A percentile compares a stretch with the other conserved stretches of the same genome.
Conservation (phyloP, 2,113 vertebrate genomes). For the Melanerpes formicivorus region DNA sequence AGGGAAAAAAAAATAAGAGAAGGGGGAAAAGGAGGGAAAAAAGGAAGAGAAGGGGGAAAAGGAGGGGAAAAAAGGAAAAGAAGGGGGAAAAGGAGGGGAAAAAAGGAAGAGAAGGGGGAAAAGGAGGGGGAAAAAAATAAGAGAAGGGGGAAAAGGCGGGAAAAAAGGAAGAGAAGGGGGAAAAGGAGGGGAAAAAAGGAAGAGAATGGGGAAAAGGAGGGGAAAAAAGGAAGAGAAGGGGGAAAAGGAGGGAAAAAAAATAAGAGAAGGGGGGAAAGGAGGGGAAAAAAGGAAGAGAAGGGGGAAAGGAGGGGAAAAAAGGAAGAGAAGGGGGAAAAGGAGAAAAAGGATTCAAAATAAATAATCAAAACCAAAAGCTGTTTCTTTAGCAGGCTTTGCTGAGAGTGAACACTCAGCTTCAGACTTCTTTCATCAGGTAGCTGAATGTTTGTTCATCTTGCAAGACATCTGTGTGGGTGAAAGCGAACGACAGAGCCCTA, state of each 20-base stretch:
- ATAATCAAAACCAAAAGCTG: not conserved
- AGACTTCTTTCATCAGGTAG: not conserved
- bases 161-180: too few relatives aligned
- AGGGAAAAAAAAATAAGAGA: too few relatives aligned
- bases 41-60: too few relatives aligned
- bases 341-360: not conserved
- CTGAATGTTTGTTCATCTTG: not conserved
- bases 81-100: too few relatives aligned
- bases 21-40: too few relatives aligned
- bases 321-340: not conserved
- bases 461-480: not conserved
- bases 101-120: too few relatives aligned
- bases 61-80: too few relatives aligned
- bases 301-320: not conserved
- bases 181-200: too few relatives aligned
- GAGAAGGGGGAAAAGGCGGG: too few relatives aligned
- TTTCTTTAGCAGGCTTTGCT: not conserved
- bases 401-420: not conserved
- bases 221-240: not conserved
- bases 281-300: not conserved
- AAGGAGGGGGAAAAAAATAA: too few relatives aligned
- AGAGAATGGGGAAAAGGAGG: not conserved
- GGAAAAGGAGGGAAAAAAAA: not conserved
- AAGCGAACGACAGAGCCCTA: not conserved
- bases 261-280: not conserved